These are phyloP conservation scores for Adelges cooleyi DNA, from an alignment of 1,140 invertebrate species.

Conservation along the genomic window DNA sequence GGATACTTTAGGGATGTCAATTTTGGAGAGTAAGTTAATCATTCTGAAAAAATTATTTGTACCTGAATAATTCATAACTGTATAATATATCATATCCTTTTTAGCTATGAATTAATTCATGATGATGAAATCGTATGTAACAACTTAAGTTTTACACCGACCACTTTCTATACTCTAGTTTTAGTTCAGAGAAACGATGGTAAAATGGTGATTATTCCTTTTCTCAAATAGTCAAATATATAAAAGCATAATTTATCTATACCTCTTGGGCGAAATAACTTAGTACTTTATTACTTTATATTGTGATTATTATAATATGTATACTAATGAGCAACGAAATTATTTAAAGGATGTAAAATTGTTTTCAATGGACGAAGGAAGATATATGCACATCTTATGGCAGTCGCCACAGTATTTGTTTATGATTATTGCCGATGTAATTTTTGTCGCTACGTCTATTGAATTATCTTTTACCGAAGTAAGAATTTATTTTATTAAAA, in stretches of 20 bases:
- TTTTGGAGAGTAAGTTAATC: background rate
- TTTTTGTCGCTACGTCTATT: constrained; percentile 54
- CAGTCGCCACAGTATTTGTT: constrained; percentile 53
- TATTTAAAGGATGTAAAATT: constrained; percentile 29
- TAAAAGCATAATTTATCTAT: background rate
- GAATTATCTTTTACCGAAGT: constrained; percentile 58
- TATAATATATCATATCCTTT: no score
- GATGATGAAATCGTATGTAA: background rate
- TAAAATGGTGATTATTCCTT: no score
- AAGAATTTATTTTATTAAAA: constrained; percentile 20
- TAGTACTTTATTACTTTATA: background rate
- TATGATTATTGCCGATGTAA: constrained; percentile 50
- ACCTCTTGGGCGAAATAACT: background rate
- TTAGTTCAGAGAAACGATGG: no score
- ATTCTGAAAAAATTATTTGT: background rate
- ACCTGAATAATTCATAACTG: no score
- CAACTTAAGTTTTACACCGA: background rate
- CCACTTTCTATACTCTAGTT: background rate
- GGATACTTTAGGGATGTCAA: background rate
- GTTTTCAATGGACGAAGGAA: constrained; percentile 37
- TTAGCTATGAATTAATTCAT: background rate
- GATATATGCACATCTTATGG: constrained; percentile 46
- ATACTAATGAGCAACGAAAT: no score
- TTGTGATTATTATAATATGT: no score
- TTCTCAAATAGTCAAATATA: background rate